Conservation (phyloP, 2,113 vertebrate genomes). For the Salvator merianae region DNA sequence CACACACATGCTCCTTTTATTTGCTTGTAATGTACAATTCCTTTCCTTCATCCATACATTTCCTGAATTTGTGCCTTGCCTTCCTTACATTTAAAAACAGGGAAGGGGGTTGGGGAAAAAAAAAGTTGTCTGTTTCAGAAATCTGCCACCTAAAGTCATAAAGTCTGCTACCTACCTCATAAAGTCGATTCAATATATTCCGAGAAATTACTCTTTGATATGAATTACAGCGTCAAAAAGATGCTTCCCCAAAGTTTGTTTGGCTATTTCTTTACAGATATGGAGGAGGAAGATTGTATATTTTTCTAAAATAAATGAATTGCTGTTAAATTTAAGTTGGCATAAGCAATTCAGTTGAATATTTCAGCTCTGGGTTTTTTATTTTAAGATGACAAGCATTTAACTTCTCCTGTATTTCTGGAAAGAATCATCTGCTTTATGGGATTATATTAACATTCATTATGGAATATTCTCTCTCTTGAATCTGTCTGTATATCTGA, state of each 20-base stretch:
- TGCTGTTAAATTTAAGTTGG: not conserved
- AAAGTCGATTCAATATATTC: conserved; percentile 58
- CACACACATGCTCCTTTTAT: not conserved
- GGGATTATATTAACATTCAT: conserved; percentile 4
- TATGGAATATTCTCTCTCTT: not conserved
- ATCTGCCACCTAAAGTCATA: not conserved
- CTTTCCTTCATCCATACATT: no score
- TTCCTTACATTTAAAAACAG: not conserved
- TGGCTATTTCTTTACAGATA: conserved; percentile 16
- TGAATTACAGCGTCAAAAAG: conserved; percentile 24
- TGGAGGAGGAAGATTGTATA: not conserved
- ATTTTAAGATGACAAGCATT: conserved; percentile 17
- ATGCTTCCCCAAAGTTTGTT: not conserved
- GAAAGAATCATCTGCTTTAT: not conserved
- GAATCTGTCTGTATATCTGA: not conserved
- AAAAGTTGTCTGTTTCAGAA: not conserved
- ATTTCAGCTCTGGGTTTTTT: not conserved
- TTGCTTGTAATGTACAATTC: no score
- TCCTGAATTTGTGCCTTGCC: not conserved
- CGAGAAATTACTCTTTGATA: conserved; percentile 38
- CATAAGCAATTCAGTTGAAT: conserved; percentile 8
- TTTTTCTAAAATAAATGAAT: not conserved
- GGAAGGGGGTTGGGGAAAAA: not conserved
- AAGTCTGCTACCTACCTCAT: no score
- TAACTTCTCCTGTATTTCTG: conserved; percentile 8